Evolutionary conservation across 1,140 invertebrate genomes (phyloP).

Genomic region (Ectropis grisescens): DNA sequence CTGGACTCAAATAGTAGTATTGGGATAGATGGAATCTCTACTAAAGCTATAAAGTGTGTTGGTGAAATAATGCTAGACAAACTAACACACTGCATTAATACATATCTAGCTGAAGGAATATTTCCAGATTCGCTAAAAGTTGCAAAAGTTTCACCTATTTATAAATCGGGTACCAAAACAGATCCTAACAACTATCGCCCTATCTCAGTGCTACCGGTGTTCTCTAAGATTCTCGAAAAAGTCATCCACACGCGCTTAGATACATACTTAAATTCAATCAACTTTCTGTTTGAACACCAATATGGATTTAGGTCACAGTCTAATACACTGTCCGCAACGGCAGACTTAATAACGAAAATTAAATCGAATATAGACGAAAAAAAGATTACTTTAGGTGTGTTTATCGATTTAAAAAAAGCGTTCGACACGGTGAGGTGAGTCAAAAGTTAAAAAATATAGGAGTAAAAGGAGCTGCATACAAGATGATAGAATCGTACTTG

Average conservation of each 20-base stretch:
- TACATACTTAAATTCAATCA: not conserved
- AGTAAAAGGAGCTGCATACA: not conserved
- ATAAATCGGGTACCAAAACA: constrained; percentile 2
- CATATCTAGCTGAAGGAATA: not conserved
- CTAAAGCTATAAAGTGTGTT: constrained; percentile 4
- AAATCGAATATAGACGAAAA: constrained; percentile 1
- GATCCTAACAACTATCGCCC: constrained; percentile 4
- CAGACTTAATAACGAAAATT: not conserved
- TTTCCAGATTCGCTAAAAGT: constrained; percentile 2
- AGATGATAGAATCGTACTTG: constrained; percentile 1
- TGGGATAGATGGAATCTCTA: constrained; percentile 3
- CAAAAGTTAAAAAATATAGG: constrained; percentile 3
- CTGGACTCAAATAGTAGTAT: constrained; percentile 2
- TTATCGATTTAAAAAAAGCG: constrained; percentile 1
- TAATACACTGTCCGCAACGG: constrained; percentile 1
- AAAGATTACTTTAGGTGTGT: not conserved
- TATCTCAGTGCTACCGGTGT: not conserved
- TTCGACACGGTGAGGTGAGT: not conserved
- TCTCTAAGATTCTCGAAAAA: constrained; percentile 1
- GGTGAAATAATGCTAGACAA: not conserved
- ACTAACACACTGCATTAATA: constrained; percentile 4
- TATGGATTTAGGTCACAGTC: constrained; percentile 1
- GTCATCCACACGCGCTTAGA: not conserved
- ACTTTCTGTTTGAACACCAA: not conserved
- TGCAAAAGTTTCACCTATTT: constrained; percentile 4